Percentiles rank a stretch among this genome's conserved stretches.
phyloP scores from a whole-genome alignment of 2,888 invertebrate genomes.

The Torymus tubicola region DNA sequence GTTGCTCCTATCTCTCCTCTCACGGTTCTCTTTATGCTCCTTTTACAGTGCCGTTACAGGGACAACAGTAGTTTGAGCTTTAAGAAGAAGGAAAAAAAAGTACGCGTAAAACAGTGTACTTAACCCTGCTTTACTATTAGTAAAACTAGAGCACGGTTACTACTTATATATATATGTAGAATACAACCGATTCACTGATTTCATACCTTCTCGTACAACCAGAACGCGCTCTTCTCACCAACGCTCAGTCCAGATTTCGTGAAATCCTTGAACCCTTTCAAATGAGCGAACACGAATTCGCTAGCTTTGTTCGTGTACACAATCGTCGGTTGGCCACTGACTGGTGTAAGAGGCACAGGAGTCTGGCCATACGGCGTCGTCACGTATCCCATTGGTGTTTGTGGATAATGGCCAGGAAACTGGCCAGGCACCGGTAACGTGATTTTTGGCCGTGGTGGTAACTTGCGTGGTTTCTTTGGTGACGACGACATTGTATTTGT shows the following conservation, averaged over 20 bases:
- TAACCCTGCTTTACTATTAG: no score
- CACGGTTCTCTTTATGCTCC: no score
- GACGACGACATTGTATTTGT: constrained; percentile 27
- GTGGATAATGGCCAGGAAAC: constrained; percentile 67
- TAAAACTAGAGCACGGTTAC: no score
- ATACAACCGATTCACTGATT: constrained; percentile 40
- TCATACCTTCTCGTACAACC: constrained; percentile 85
- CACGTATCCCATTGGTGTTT: constrained; percentile 69
- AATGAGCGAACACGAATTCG: constrained; percentile 88
- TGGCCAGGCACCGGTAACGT: constrained; percentile 72
- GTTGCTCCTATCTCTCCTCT: no score
- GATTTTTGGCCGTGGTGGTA: constrained; percentile 70
- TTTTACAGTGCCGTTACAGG: no score
- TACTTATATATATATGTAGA: no score
- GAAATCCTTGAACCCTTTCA: constrained; percentile 87
- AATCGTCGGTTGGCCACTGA: constrained; percentile 69
- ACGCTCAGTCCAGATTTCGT: constrained; percentile 89
- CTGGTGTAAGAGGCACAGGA: constrained; percentile 74
- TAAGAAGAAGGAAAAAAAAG: no score
- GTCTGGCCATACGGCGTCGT: constrained; percentile 70
- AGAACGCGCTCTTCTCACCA: constrained; percentile 89
- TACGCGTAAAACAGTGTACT: no score
- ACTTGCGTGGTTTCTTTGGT: constrained; percentile 54
- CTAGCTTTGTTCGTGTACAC: constrained; percentile 84
- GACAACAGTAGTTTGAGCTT: no score